Base-by-base conservation (phyloP, 2,797 vertebrate genomes). In the Huso huso region DNA sequence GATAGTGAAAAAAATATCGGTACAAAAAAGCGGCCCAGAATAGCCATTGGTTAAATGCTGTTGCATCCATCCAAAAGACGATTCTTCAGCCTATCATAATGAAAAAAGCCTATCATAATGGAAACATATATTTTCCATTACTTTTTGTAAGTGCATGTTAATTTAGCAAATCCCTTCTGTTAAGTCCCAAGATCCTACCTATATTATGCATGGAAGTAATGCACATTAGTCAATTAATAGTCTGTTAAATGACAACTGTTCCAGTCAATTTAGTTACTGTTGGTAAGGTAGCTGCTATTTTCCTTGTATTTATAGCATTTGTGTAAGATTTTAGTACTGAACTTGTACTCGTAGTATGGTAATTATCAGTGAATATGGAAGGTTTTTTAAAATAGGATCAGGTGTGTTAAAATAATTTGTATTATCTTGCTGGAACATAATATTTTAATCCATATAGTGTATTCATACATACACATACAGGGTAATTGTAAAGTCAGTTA, bases 151-250 rank as follows among this genome's bases (percentile, higher is more conserved):
- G 18, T 12, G 61, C 8, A 15, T 23, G 78, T 71, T 89, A 86
- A 89, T 91, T 88, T 89, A 77, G 83, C 86, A 89, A 88, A 90
- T 88, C 86, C 79, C 81, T 75, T 79, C 77, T 82, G 82, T 82
- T 86, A 86, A 82, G 82, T 82, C 90, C 87, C 23, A 76, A 83
- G 86, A 88, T 92, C 92, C 87, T 90, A 93, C 92, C 91, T 93
- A 90, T 88, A 85, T 84, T 81, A 84, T 81, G 77, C 61, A 53
- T 82, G 75, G 70, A 86, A 83, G 91, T 82, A 82, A 94, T 82
- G 93, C 92, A 92, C 93, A 96, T 96, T 96, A 95, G 92, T 93
- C 92, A 93, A 97, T 96, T 95, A 97, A 97, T 95, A 93, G 89
- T 76, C 91, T 95, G 93, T 92, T 96, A 97, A 96, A 96, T 91